Evolutionary conservation across 2,797 vertebrate species (phyloP).

Genomic region (Ciconia nigra): DNA sequence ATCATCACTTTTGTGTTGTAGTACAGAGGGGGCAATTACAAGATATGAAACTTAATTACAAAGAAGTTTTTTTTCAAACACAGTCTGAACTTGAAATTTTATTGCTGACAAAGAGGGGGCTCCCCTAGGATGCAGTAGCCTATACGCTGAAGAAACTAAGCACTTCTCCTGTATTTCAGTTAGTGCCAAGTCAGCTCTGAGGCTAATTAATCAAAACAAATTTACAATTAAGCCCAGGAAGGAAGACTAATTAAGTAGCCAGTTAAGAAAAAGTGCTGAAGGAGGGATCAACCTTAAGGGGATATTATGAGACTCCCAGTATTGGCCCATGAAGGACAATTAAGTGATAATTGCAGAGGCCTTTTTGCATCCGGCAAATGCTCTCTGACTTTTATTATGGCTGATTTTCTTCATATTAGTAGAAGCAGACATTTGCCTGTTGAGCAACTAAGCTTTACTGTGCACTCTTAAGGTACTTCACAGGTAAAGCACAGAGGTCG

Average conservation of each 20-base stretch:
- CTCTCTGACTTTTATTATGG: background rate
- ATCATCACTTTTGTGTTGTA: background rate
- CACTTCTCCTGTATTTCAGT: constrained; percentile 40
- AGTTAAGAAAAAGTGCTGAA: constrained; percentile 66
- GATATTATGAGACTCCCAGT: background rate
- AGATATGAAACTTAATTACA: constrained; percentile 1
- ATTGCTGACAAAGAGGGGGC: constrained; percentile 30
- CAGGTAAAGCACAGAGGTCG: background rate
- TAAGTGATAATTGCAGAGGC: constrained; percentile 21
- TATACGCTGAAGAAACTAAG: constrained; percentile 40
- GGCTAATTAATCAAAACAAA: constrained; percentile 78
- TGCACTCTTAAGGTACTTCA: background rate
- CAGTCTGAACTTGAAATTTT: constrained; percentile 52
- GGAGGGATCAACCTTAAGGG: constrained; percentile 37
- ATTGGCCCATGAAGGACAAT: constrained; percentile 50
- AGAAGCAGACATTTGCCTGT: background rate
- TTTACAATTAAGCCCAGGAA: constrained; percentile 70
- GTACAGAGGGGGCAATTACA: background rate
- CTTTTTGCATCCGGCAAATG: constrained; percentile 10
- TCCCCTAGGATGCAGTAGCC: constrained; percentile 28
- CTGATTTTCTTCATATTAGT: background rate
- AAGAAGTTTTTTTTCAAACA: background rate
- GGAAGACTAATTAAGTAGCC: constrained; percentile 66
- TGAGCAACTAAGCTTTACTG: background rate
- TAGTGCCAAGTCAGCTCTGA: constrained; percentile 66